These are phyloP conservation scores for Lycorma delicatula DNA, from an alignment of 1,140 invertebrate species.

Conservation along the genomic window DNA sequence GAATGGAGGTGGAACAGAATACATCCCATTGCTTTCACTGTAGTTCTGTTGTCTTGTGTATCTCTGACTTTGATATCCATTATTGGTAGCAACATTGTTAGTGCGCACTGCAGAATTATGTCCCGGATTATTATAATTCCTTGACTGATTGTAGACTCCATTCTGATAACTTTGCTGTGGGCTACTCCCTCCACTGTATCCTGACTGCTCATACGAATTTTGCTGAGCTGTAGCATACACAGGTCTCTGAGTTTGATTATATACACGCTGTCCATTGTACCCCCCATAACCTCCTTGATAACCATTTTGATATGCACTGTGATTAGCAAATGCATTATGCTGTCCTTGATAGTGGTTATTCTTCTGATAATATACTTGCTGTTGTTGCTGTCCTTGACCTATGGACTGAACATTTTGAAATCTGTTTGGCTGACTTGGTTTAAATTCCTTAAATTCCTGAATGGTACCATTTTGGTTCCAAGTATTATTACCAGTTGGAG, in stretches of 20 bases:
- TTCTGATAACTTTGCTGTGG: slow-evolving; percentile 7
- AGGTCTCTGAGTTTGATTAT: not conserved
- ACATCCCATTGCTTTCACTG: slow-evolving; percentile 36
- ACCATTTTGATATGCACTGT: slow-evolving; percentile 26
- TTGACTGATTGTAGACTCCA: slow-evolving; percentile 7
- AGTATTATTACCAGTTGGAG: slow-evolving; percentile 9
- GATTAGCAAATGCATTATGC: not conserved
- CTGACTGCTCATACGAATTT: slow-evolving; percentile 17
- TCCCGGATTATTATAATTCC: slow-evolving; percentile 8
- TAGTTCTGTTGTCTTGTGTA: slow-evolving; percentile 30
- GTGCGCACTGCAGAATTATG: slow-evolving; percentile 28
- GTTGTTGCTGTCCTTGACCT: not conserved
- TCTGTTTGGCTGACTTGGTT: slow-evolving; percentile 5
- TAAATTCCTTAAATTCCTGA: slow-evolving; percentile 5
- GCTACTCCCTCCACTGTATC: slow-evolving; percentile 16
- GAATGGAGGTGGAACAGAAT: slow-evolving; percentile 43
- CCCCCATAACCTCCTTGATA: slow-evolving; percentile 25
- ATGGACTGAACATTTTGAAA: not conserved
- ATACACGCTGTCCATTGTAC: slow-evolving; percentile 23
- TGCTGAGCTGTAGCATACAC: not conserved
- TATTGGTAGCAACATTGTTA: slow-evolving; percentile 26
- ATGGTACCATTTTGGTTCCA: slow-evolving; percentile 8
- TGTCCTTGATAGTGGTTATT: slow-evolving; percentile 2
- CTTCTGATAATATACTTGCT: slow-evolving; percentile 14
- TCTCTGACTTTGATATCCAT: slow-evolving; percentile 34